Evolutionary conservation across 1,140 invertebrate species (phyloP).

Genomic region (Plutomurus gul): DNA sequence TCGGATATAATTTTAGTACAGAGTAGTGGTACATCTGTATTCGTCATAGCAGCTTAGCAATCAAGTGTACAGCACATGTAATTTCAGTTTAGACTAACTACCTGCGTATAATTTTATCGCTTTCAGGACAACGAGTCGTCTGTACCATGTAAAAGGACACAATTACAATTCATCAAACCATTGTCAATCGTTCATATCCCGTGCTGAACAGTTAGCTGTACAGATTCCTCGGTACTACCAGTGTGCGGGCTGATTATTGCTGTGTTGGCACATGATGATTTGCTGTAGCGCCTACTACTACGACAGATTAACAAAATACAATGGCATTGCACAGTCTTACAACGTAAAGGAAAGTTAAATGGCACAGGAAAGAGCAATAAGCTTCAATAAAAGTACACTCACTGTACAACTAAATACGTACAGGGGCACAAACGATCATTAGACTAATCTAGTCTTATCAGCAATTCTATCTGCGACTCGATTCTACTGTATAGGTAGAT

Average conservation of each 20-base stretch:
- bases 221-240: background rate
- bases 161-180: conserved; percentile 34
- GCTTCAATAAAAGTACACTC: background rate
- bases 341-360: background rate
- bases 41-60: too few species aligned
- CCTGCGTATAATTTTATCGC: background rate
- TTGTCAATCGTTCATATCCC: conserved; percentile 28
- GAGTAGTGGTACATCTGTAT: too few species aligned
- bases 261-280: background rate
- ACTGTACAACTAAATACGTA: background rate
- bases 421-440: conserved; percentile 41
- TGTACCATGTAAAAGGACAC: conserved; percentile 10
- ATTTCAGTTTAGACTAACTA: background rate
- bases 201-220: background rate
- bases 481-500: too few species aligned
- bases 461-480: background rate
- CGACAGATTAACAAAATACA: too few species aligned
- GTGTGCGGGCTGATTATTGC: background rate
- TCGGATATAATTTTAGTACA: too few species aligned
- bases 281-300: background rate
- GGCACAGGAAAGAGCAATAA: background rate
- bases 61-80: too few species aligned
- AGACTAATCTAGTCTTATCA: conserved; percentile 24
- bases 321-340: background rate
- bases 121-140: background rate